phyloP scores from a whole-genome alignment of 2,888 invertebrate genomes.

The Smittia sp. region DNA sequence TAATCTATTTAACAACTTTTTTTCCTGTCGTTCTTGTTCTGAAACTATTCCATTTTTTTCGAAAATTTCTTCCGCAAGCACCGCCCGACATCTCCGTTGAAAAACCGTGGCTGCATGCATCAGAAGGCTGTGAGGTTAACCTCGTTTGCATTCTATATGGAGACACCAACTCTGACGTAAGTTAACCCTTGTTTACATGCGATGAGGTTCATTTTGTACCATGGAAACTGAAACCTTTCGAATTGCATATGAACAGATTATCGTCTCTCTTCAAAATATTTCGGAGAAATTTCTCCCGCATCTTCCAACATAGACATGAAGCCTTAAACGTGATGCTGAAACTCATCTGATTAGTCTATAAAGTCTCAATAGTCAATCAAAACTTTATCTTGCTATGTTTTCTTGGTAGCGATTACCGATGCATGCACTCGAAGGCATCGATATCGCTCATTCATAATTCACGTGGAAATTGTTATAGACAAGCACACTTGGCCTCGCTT shows the following conservation, averaged over 20 bases:
- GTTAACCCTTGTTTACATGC: not conserved
- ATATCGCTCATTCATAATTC: not conserved
- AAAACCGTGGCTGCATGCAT: conserved; percentile 62
- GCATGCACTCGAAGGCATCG: not conserved
- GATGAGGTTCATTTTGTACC: not conserved
- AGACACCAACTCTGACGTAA: conserved; percentile 57
- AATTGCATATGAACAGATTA: not conserved
- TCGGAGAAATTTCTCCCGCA: too few relatives aligned
- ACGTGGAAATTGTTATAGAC: too few relatives aligned
- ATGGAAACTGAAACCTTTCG: not conserved
- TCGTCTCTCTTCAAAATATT: too few relatives aligned
- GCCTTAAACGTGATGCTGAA: not conserved
- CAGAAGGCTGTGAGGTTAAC: conserved; percentile 62
- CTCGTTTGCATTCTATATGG: conserved; percentile 63
- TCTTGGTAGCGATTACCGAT: not conserved
- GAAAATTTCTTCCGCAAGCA: conserved; percentile 50
- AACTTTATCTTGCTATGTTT: not conserved
- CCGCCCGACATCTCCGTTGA: conserved; percentile 64
- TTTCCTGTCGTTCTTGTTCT: not conserved
- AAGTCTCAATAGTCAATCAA: not conserved
- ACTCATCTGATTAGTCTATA: conserved; percentile 9
- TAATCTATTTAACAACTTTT: conserved; percentile 10
- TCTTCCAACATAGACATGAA: too few relatives aligned
- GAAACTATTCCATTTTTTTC: conserved; percentile 6
- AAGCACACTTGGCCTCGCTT: too few relatives aligned